Percentiles rank a stretch among this genome's conserved stretches.
phyloP scores from a whole-genome alignment of 2,113 vertebrate genomes.

The Xiphorhynchus elegans region DNA sequence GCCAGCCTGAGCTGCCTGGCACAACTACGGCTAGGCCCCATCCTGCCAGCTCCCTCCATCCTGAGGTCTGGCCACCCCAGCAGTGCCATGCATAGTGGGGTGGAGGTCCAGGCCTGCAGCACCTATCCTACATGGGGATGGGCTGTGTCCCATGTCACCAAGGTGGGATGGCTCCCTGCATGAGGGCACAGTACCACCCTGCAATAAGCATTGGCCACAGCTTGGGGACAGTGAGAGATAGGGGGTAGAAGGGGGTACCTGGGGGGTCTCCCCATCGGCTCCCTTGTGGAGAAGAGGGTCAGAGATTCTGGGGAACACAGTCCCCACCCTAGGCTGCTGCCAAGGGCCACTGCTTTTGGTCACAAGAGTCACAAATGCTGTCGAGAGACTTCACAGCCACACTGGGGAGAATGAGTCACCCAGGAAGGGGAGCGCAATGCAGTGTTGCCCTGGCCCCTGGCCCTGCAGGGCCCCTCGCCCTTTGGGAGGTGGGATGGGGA shows the following conservation, averaged over 20 bases:
- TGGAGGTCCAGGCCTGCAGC: background rate
- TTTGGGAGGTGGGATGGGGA: background rate
- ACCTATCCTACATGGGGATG: background rate
- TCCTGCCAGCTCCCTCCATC: background rate
- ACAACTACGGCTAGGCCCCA: background rate
- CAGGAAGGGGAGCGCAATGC: background rate
- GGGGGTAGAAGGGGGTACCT: background rate
- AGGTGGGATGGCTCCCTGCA: background rate
- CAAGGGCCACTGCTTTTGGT: background rate
- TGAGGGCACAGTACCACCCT: background rate
- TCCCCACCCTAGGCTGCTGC: background rate
- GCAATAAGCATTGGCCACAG: fast-evolving
- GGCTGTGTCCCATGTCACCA: background rate
- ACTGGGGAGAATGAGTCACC: conserved; percentile 51
- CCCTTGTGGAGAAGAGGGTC: background rate
- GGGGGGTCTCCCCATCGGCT: background rate
- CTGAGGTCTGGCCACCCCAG: background rate
- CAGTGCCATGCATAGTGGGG: fast-evolving
- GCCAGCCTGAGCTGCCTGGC: background rate
- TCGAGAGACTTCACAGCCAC: conserved; percentile 51
- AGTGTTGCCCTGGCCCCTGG: background rate
- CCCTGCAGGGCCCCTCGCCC: background rate
- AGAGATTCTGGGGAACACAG: background rate
- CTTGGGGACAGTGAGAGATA: background rate
- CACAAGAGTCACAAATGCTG: conserved; percentile 1